phyloP scores from a whole-genome alignment of 2,888 invertebrate species.

The Candidula unifasciata region DNA sequence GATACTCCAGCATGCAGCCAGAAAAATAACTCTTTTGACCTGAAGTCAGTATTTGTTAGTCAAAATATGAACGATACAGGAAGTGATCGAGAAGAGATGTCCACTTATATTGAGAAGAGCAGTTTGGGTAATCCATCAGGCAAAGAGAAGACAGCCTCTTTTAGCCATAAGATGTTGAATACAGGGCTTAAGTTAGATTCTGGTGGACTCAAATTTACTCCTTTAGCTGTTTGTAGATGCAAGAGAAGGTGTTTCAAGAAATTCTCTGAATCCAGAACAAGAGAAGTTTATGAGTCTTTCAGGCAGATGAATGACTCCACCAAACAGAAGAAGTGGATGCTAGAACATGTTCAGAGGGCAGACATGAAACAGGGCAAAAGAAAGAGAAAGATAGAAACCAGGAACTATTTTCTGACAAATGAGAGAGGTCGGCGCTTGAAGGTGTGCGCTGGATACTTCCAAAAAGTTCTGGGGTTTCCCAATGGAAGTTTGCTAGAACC shows the following conservation, averaged over 20 bases:
- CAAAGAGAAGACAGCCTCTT: not conserved
- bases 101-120: not conserved
- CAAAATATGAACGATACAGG: not conserved
- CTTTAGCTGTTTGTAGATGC: not conserved
- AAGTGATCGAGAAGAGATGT: not conserved
- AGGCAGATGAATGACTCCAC: not conserved
- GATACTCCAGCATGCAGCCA: not conserved
- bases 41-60: not conserved
- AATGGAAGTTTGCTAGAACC: not conserved
- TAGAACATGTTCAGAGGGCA: not conserved
- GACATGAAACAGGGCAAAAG: not conserved
- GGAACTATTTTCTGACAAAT: slow-evolving; percentile 2
- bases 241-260: not conserved
- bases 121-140: not conserved
- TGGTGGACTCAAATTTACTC: not conserved
- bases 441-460: slow-evolving; percentile 36
- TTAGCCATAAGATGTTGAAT: not conserved
- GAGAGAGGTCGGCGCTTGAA: not conserved
- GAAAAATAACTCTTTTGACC: not conserved
- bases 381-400: not conserved
- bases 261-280: not conserved
- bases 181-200: not conserved
- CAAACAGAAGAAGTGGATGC: slow-evolving; percentile 5
- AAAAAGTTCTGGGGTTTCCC: slow-evolving; percentile 7
- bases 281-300: slow-evolving; percentile 18